These are phyloP conservation scores for Clarias batrachus DNA, from an alignment of 2,113 vertebrate genomes.

Conservation along the genomic window DNA sequence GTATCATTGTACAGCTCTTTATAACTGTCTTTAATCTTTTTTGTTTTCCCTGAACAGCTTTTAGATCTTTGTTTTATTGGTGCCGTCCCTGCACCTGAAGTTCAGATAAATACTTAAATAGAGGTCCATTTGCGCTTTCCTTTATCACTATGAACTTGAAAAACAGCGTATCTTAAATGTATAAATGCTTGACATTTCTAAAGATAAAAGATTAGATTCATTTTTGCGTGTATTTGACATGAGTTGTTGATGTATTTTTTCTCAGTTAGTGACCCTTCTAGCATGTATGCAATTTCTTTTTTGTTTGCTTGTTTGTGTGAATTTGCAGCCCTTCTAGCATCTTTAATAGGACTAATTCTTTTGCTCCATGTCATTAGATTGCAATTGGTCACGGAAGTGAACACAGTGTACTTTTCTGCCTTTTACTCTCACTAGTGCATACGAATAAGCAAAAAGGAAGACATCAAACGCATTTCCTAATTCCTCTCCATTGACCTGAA, in stretches of 20 bases:
- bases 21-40: not conserved
- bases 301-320: too few species aligned
- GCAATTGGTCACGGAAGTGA: not conserved
- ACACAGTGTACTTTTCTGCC: not conserved
- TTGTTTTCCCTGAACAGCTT: not conserved
- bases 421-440: not conserved
- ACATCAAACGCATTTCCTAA: conserved; percentile 22
- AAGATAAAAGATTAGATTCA: not conserved
- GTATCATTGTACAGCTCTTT: not conserved
- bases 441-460: conserved; percentile 1
- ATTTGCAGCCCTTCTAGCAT: not conserved
- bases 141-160: not conserved
- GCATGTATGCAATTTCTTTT: too few species aligned
- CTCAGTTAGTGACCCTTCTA: too few species aligned
- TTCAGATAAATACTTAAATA: not conserved
- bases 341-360: conserved; percentile 20
- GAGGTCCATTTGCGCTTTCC: not conserved
- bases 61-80: not conserved
- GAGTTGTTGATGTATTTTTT: not conserved
- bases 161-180: not conserved
- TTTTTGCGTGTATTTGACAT: not conserved
- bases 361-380: not conserved
- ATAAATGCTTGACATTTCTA: not conserved
- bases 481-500: conserved; percentile 44
- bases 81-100: not conserved